Conservation (phyloP, 2,113 vertebrate species). For the Ceuthmochares aereus region DNA sequence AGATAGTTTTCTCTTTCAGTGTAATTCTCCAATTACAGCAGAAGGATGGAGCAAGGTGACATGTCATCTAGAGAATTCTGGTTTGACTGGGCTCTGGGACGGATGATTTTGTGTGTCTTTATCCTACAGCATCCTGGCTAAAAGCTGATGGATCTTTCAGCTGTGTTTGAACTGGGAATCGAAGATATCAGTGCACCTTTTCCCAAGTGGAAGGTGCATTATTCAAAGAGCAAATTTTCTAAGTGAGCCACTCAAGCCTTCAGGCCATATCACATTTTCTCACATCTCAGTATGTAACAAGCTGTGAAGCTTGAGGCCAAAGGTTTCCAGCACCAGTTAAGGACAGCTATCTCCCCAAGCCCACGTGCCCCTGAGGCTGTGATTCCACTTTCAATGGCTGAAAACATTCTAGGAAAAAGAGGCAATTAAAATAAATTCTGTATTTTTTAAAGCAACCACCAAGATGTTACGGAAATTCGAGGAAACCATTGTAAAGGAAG, state of each 20-base stretch:
- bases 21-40: not conserved
- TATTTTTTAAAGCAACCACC: not conserved
- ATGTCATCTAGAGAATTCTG: not conserved
- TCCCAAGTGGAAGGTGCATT: not conserved
- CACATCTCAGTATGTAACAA: not conserved
- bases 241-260: not conserved
- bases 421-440: not conserved
- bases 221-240: not conserved
- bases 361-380: not conserved
- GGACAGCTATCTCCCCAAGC: not conserved
- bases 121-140: not conserved
- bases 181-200: not conserved
- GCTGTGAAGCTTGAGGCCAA: not conserved
- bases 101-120: not conserved
- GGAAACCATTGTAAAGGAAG: not conserved
- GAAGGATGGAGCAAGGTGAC: not conserved
- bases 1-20: not conserved
- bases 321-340: not conserved
- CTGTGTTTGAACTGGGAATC: not conserved
- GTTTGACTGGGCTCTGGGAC: not conserved
- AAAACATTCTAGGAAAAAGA: not conserved
- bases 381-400: not conserved
- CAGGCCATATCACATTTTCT: not conserved
- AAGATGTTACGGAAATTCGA: not conserved
- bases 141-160: not conserved